These are phyloP conservation scores for Netelia inedita DNA, from an alignment of 2,888 invertebrate genomes.

Conservation along the genomic window DNA sequence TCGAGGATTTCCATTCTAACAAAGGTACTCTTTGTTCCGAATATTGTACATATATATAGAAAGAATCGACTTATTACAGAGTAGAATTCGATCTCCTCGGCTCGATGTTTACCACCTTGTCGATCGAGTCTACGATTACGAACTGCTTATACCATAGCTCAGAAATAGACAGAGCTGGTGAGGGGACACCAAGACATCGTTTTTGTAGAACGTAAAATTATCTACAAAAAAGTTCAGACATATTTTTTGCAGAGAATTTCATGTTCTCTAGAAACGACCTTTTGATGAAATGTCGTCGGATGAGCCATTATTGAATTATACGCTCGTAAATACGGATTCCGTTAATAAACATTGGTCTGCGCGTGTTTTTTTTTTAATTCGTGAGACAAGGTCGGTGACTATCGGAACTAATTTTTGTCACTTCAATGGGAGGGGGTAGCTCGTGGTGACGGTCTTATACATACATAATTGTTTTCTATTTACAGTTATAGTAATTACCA, in stretches of 20 bases:
- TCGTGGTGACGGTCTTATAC: conserved; percentile 1
- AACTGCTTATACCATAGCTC: neutral
- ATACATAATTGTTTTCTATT: too few relatives aligned
- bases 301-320: too few relatives aligned
- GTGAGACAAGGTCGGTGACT: conserved; percentile 2
- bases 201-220: too few relatives aligned
- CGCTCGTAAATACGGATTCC: neutral
- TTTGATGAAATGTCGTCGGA: too few relatives aligned
- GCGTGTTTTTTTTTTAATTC: too few relatives aligned
- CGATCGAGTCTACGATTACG: neutral
- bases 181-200: too few relatives aligned
- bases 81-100: conserved; percentile 3
- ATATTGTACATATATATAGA: conserved; percentile 46
- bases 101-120: conserved; percentile 36
- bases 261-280: too few relatives aligned
- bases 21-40: conserved; percentile 67
- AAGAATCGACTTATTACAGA: neutral
- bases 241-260: too few relatives aligned
- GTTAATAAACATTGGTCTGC: too few relatives aligned
- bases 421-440: conserved; percentile 5
- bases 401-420: neutral
- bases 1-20: conserved; percentile 68
- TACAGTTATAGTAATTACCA: too few relatives aligned
- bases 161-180: too few relatives aligned
- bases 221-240: too few relatives aligned